These are phyloP conservation scores for Pantherophis guttatus DNA, from an alignment of 2,113 vertebrate species.

Conservation along the genomic window DNA sequence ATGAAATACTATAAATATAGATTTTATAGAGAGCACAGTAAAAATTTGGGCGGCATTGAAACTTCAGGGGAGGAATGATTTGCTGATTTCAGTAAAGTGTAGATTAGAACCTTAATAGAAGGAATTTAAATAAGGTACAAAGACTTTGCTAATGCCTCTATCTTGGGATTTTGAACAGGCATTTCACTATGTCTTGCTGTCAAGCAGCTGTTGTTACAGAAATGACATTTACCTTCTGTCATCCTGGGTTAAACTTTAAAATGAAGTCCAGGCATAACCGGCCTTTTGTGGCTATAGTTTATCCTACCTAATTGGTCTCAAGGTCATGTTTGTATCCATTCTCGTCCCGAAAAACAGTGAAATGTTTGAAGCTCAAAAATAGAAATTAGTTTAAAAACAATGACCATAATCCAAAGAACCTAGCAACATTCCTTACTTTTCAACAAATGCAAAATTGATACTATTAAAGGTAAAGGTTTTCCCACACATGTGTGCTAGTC, in stretches of 20 bases:
- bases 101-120: conserved; percentile 28
- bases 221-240: conserved; percentile 47
- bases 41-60: not conserved
- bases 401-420: not conserved
- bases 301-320: conserved; percentile 7
- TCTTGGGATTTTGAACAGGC: conserved; percentile 28
- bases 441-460: not conserved
- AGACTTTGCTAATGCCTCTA: conserved; percentile 3
- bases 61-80: not conserved
- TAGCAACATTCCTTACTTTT: not conserved
- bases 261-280: not conserved
- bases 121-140: conserved; percentile 19
- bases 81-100: not conserved
- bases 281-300: not conserved
- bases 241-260: conserved; percentile 4
- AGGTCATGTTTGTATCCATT: not conserved
- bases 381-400: conserved; percentile 1
- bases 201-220: conserved; percentile 41
- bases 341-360: not conserved
- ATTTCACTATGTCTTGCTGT: conserved; percentile 18
- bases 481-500: no score
- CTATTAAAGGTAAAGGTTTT: not conserved
- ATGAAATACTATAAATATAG: not conserved
- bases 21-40: not conserved
- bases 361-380: not conserved